Percentiles rank a stretch among this genome's conserved stretches.
These are phyloP conservation scores for Ptychochromis oligacanthus DNA, from an alignment of 2,113 vertebrate genomes.

Conservation along the genomic window DNA sequence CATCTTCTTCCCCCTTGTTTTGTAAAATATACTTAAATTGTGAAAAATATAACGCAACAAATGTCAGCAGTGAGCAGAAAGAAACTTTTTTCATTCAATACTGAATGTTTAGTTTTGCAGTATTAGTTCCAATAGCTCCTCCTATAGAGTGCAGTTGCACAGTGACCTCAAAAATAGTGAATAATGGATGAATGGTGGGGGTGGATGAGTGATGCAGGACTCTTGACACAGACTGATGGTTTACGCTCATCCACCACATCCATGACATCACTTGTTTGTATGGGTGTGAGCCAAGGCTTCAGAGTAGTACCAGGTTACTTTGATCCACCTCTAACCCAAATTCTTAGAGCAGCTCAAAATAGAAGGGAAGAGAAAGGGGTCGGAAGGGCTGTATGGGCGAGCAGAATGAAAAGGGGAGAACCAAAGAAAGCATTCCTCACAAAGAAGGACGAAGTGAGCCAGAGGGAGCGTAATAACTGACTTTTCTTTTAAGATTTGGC, in stretches of 20 bases:
- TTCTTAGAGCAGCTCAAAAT: constrained; percentile 31
- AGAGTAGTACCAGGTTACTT: background rate
- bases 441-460: constrained; percentile 36
- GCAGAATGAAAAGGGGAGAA: constrained; percentile 19
- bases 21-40: too few species aligned
- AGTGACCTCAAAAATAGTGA: too few species aligned
- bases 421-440: constrained; percentile 56
- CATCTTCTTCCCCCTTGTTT: too few species aligned
- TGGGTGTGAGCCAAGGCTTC: background rate
- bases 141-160: too few species aligned
- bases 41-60: too few species aligned
- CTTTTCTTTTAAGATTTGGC: too few species aligned
- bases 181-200: too few species aligned
- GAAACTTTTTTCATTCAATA: too few species aligned
- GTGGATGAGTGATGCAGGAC: too few species aligned
- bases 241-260: background rate
- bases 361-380: constrained; percentile 12
- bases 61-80: too few species aligned
- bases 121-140: too few species aligned
- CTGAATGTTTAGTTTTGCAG: too few species aligned
- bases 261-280: constrained; percentile 30
- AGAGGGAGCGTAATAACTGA: constrained; percentile 40
- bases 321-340: constrained; percentile 39
- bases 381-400: background rate
- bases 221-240: background rate